These are phyloP conservation scores for Sinocyclocheilus anophthalmus DNA, from an alignment of 2,113 vertebrate genomes.

Conservation along the genomic window DNA sequence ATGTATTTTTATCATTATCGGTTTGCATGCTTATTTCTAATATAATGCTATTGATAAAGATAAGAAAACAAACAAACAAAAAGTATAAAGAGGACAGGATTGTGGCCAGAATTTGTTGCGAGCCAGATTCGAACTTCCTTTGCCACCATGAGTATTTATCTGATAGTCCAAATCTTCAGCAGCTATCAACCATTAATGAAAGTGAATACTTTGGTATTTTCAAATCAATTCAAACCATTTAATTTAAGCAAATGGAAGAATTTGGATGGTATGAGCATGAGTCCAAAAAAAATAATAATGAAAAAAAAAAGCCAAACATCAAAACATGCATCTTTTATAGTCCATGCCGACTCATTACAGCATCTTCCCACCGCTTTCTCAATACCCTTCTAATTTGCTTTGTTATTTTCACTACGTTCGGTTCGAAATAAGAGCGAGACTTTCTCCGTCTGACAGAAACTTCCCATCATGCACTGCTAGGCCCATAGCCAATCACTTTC, in stretches of 20 bases:
- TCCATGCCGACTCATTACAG: neutral
- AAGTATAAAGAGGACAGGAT: neutral
- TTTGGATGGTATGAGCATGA: neutral
- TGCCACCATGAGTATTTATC: neutral
- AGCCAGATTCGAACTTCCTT: neutral
- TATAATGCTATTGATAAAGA: constrained; percentile 46
- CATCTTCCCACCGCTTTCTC: neutral
- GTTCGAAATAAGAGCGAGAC: constrained; percentile 5
- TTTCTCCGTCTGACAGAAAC: neutral
- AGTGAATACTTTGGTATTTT: too few species aligned
- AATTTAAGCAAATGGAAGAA: neutral
- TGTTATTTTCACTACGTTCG: neutral
- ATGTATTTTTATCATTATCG: too few species aligned
- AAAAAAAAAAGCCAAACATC: constrained; percentile 52
- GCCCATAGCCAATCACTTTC: constrained; percentile 32
- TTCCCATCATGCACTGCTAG: constrained; percentile 24
- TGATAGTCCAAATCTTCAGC: neutral
- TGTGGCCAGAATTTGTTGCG: neutral
- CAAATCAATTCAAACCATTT: neutral
- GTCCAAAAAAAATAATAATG: too few species aligned
- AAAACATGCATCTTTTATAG: constrained; percentile 47
- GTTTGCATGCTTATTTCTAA: too few species aligned
- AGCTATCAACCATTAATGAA: too few species aligned
- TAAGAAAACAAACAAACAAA: too few species aligned
- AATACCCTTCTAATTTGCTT: neutral